Percentiles rank a stretch among this genome's conserved stretches.
These are phyloP conservation scores for Martes flavigula DNA, from an alignment of 2,797 vertebrate genomes.

Conservation along the genomic window DNA sequence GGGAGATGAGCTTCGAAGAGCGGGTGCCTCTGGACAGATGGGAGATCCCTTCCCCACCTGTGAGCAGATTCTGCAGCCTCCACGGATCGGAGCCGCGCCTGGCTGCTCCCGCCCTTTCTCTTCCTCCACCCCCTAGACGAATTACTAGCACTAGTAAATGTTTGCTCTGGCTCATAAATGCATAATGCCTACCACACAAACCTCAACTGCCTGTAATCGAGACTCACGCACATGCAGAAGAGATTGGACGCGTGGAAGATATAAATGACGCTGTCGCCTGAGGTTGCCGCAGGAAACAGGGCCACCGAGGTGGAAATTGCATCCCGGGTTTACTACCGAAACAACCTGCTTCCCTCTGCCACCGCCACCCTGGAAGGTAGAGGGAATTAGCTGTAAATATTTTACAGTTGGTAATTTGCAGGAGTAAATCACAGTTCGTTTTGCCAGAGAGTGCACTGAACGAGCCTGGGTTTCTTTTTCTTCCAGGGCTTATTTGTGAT, in stretches of 20 bases:
- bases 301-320: constrained; percentile 47
- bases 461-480: not conserved
- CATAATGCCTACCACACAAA: constrained; percentile 55
- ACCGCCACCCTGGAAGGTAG: constrained; percentile 37
- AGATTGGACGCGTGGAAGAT: not conserved
- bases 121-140: not conserved
- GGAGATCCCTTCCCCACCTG: not conserved
- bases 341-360: constrained; percentile 26
- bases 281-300: constrained; percentile 26
- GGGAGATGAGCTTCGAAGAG: not conserved
- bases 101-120: not conserved
- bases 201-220: constrained; percentile 48
- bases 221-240: not conserved
- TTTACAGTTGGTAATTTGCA: constrained; percentile 66
- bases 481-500: constrained; percentile 1
- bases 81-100: not conserved
- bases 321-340: constrained; percentile 16
- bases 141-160: constrained; percentile 56
- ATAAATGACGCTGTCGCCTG: constrained; percentile 47
- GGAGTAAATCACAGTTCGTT: constrained; percentile 59
- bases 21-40: not conserved
- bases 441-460: not conserved
- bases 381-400: constrained; percentile 70
- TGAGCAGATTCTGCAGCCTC: not conserved
- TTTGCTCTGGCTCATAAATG: constrained; percentile 64